Base-by-base conservation (phyloP, 2,113 vertebrate genomes). In the Neogale vison region DNA sequence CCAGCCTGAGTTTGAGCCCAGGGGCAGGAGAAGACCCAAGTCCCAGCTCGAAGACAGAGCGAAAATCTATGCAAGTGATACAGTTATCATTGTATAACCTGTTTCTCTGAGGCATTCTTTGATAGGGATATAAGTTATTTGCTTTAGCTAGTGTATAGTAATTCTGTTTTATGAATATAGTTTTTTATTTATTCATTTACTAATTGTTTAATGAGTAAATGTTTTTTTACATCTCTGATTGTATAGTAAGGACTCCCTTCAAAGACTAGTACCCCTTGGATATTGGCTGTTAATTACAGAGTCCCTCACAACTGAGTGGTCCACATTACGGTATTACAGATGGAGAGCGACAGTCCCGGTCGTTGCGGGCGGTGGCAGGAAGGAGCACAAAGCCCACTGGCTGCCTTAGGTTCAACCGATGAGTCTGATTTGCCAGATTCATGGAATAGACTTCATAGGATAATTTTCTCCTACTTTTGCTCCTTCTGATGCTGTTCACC, bases 91-190 rank as follows among this genome's bases (percentile, higher is more conserved):
- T 57, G 2, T 81, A 34, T 61, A 88, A 77, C 36, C 82, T 77
- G 39, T 36, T 96, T 83, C 88, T 94, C 29, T 83, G 57, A 91
- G 65, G 12, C 34, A 82, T 83, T 57, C 26, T 87, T 96, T 67
- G 65, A 24, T 67, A 39, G n/a, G 13, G n/a, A 29, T 79, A 7
- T 84, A 77, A 79, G 61, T 85, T 93, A 50, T 55, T 92, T 92
- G 6, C 83, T 94, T 82, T 95, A 59, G 63, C 34, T 77, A 20
- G 74, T 79, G 1, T 34, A 34, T 24, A n/a, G 34, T 87, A 29
- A 52, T 93, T 93, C 59, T 93, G 59, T 59, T 87, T 92, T 67
- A 72, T 90, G 72, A 83, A 74, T 45, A 45, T n/a, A 36, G 52
- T 92, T 15, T 92, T 93, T n/a, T 67, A 69, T 23, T 93, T 82